These are phyloP conservation scores for Pitta sordida DNA, from an alignment of 2,113 vertebrate species.

Conservation along the genomic window DNA sequence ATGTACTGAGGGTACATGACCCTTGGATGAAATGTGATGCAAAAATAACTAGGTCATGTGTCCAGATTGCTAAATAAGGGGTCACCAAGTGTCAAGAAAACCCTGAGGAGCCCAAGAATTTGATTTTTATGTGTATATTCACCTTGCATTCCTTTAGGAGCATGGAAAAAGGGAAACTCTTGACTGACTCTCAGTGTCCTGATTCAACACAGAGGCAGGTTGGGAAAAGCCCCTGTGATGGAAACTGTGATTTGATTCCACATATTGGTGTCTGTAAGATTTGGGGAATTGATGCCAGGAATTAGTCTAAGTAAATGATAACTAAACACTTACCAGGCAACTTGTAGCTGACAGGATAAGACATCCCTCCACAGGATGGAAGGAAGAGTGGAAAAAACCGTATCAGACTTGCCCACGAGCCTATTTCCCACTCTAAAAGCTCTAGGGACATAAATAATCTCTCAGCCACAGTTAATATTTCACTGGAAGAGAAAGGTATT, in stretches of 20 bases:
- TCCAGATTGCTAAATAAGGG: background rate
- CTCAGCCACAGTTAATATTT: background rate
- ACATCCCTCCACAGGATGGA: background rate
- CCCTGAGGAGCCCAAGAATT: background rate
- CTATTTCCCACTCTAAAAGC: background rate
- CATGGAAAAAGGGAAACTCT: background rate
- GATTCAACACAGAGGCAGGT: background rate
- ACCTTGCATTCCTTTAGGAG: background rate
- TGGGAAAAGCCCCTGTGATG: background rate
- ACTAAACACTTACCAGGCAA: background rate
- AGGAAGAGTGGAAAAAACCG: background rate
- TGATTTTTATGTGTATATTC: background rate
- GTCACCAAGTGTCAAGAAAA: background rate
- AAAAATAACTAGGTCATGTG: background rate
- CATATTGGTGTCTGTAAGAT: background rate
- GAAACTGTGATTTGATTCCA: background rate
- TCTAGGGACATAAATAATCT: background rate
- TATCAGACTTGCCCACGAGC: background rate
- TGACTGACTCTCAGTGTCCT: background rate
- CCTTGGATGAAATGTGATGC: background rate
- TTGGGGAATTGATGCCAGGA: background rate
- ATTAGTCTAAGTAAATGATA: background rate
- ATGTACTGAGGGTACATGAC: fast-evolving
- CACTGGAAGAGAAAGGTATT: background rate
- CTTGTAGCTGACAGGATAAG: background rate